Conservation (phyloP, 2,888 invertebrate species). For the Trichopoda pennipes region DNA sequence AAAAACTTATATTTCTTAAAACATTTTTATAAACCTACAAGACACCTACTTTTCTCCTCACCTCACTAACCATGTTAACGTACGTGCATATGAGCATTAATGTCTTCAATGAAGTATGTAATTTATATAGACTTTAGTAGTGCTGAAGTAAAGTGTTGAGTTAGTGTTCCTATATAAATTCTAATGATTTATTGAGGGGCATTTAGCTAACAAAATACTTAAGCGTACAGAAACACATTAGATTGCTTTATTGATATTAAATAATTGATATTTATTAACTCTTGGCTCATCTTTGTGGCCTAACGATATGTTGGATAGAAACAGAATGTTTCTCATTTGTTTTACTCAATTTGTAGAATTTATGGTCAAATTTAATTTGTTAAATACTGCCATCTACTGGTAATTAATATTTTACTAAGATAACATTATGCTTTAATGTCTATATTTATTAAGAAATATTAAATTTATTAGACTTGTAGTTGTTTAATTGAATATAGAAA, state of each 20-base stretch:
- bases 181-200: conserved; percentile 47
- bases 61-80: too few relatives aligned
- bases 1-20: too few relatives aligned
- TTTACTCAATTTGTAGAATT: not conserved
- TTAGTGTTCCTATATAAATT: not conserved
- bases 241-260: conserved; percentile 20
- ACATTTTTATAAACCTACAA: too few relatives aligned
- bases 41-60: too few relatives aligned
- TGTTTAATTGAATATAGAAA: too few relatives aligned
- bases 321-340: not conserved
- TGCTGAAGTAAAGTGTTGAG: conserved; percentile 11
- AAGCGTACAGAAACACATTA: not conserved
- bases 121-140: not conserved
- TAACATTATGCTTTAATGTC: too few relatives aligned
- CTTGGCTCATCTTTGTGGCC: conserved; percentile 19
- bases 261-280: conserved; percentile 51
- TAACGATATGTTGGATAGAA: not conserved
- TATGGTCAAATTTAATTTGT: too few relatives aligned
- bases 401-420: too few relatives aligned
- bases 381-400: too few relatives aligned
- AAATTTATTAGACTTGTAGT: too few relatives aligned
- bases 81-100: not conserved
- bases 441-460: too few relatives aligned
- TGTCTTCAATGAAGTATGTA: not conserved
- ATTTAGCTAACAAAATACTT: conserved; percentile 16